Conservation (phyloP, 2,113 vertebrate genomes). For the Eupsittula cactorum region DNA sequence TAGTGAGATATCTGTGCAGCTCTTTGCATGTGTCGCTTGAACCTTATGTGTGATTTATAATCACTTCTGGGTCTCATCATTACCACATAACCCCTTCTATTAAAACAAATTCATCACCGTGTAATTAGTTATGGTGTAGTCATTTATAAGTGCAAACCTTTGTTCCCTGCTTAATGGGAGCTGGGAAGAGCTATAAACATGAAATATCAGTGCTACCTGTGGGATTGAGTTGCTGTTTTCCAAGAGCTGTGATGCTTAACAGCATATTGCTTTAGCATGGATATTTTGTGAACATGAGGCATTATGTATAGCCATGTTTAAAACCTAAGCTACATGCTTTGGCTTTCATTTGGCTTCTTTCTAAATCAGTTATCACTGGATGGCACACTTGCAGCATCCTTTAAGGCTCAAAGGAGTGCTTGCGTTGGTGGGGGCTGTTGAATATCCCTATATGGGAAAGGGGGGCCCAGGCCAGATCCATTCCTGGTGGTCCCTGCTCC, state of each 20-base stretch:
- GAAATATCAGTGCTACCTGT: neutral
- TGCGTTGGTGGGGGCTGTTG: neutral
- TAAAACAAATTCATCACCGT: neutral
- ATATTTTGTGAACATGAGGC: neutral
- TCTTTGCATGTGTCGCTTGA: neutral
- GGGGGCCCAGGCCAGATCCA: neutral
- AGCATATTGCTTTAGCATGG: fast-evolving
- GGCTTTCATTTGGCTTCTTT: neutral
- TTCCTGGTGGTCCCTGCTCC: fast-evolving
- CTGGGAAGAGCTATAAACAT: neutral
- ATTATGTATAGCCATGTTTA: neutral
- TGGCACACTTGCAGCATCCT: neutral
- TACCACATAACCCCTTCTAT: neutral
- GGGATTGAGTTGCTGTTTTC: neutral
- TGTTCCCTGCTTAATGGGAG: neutral
- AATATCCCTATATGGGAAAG: neutral
- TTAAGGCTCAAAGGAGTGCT: neutral
- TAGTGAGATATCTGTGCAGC: neutral
- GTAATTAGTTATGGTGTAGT: neutral
- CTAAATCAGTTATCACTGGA: neutral
- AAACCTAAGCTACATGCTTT: neutral
- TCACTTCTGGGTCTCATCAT: neutral
- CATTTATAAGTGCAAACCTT: neutral
- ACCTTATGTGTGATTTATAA: neutral
- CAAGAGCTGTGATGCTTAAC: neutral